These are phyloP conservation scores for Papilio helenus DNA, from an alignment of 1,140 invertebrate genomes.

Conservation along the genomic window DNA sequence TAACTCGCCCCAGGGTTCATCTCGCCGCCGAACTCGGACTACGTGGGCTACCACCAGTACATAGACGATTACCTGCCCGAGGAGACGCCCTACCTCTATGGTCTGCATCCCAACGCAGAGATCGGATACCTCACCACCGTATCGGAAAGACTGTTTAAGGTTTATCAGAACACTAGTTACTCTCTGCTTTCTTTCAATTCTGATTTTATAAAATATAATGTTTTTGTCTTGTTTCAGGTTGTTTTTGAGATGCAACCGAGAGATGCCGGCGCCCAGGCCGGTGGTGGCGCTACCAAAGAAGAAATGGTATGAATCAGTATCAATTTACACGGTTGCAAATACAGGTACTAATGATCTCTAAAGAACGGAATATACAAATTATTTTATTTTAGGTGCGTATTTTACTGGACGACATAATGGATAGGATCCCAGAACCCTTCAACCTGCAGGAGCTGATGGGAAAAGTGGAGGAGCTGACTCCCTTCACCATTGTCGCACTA, in stretches of 20 bases:
- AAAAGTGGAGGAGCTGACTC: conserved; percentile 95
- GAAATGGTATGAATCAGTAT: conserved; percentile 86
- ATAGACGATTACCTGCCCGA: conserved; percentile 94
- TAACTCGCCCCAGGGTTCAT: conserved; percentile 92
- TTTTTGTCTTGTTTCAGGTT: conserved; percentile 7
- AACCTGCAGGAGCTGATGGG: conserved; percentile 93
- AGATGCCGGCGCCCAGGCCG: conserved; percentile 87
- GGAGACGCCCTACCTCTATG: conserved; percentile 95
- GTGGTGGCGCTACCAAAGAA: conserved; percentile 88
- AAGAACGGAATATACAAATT: conserved; percentile 20
- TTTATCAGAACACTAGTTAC: conserved; percentile 52
- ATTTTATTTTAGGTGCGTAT: conserved; percentile 85
- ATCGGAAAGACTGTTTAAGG: conserved; percentile 92
- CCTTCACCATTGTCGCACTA: conserved; percentile 95
- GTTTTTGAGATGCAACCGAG: conserved; percentile 92
- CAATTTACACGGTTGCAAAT: neutral
- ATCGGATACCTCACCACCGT: conserved; percentile 95
- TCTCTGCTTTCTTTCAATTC: neutral
- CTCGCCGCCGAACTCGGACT: conserved; percentile 93
- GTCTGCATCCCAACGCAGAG: conserved; percentile 97
- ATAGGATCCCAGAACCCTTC: conserved; percentile 95
- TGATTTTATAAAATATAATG: neutral
- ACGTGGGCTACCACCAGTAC: conserved; percentile 93
- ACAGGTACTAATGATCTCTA: neutral
- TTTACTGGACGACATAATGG: conserved; percentile 93